Percentiles rank a stretch among this genome's conserved stretches.
phyloP scores from a whole-genome alignment of 2,113 vertebrate species.

The Ceratotherium simum region DNA sequence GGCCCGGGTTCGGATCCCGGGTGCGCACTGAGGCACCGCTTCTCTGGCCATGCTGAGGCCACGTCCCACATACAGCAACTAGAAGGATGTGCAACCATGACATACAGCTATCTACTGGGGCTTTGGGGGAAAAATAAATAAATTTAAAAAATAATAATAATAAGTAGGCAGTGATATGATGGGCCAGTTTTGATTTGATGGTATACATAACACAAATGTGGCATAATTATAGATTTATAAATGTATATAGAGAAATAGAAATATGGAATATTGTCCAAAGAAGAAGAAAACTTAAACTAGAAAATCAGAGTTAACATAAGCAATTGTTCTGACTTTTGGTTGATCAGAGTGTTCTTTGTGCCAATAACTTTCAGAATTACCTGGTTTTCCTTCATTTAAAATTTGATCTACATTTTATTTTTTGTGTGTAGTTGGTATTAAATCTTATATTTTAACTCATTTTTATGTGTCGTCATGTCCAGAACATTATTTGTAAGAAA shows the following conservation, averaged over 20 bases:
- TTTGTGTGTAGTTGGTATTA: not conserved
- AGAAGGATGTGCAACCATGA: too few relatives aligned
- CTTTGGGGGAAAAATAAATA: too few relatives aligned
- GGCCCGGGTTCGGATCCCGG: too few relatives aligned
- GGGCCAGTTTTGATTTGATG: too few relatives aligned
- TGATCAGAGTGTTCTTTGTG: not conserved
- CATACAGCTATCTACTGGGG: too few relatives aligned
- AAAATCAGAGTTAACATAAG: not conserved
- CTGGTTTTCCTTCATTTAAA: not conserved
- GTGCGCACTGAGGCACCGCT: too few relatives aligned
- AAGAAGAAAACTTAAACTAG: not conserved
- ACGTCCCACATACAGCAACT: too few relatives aligned
- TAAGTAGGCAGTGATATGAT: too few relatives aligned
- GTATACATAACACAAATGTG: too few relatives aligned
- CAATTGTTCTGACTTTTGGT: not conserved
- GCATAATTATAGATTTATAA: not conserved
- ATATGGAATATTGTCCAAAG: not conserved
- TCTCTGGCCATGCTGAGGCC: too few relatives aligned
- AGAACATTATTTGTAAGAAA: slow-evolving; percentile 59
- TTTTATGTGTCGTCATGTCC: slow-evolving; percentile 7
- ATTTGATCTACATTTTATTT: not conserved
- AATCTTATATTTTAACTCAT: slow-evolving; percentile 66
- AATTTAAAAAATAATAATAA: too few relatives aligned
- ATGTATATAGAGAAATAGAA: not conserved
- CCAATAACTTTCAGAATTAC: not conserved